Base-by-base conservation (phyloP, 2,113 vertebrate genomes). In the Cathartes aura region DNA sequence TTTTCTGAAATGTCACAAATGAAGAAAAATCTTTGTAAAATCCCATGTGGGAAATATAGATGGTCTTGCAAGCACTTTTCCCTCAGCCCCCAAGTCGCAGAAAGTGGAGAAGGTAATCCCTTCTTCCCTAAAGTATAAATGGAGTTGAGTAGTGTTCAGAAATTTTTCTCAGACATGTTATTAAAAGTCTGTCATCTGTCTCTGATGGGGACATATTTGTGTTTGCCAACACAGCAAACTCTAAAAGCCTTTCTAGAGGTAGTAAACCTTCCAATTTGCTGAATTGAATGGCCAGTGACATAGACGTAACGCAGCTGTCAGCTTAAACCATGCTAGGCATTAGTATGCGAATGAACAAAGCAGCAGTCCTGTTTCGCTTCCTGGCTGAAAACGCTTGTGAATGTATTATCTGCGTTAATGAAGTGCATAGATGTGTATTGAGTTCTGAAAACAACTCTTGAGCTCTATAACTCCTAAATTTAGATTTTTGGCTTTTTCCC, bases 311-410 rank as follows among this genome's bases (percentile, higher is more conserved):
- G 48, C 64, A 89, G 79, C 90, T 93, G 87, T 82, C 79, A 82
- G 68, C 73, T 76, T 70, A 87, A 96, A 85, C 55, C 17, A 3
- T 58, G 7, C 59, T 43, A n/a, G 67, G 80, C 53, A 63, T 91
- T 95, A 89, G 59, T 76, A 62, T 85, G 79, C 11, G 15, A 82
- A 36, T 72, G 71, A 91, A 76, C 71, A 96, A 94, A 93, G 64
- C 75, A 95, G 66, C 70, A 85, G 15, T 64, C 45, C 82, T 59
- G 30, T 18, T 89, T 32, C 90, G 83, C 64, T 93, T 87, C 74
- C 80, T 91, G 82, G 58, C 92, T 93, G 71, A 96, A 93, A 94
- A 59, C 2, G 26, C 63, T 92, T 92, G 55, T 87, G 87, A 82
- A 43, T 87, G 40, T 75, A 20, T 87, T 94, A 73, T 40, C 43